phyloP scores from a whole-genome alignment of 2,888 invertebrate species.

The Ganaspis brasiliensis region DNA sequence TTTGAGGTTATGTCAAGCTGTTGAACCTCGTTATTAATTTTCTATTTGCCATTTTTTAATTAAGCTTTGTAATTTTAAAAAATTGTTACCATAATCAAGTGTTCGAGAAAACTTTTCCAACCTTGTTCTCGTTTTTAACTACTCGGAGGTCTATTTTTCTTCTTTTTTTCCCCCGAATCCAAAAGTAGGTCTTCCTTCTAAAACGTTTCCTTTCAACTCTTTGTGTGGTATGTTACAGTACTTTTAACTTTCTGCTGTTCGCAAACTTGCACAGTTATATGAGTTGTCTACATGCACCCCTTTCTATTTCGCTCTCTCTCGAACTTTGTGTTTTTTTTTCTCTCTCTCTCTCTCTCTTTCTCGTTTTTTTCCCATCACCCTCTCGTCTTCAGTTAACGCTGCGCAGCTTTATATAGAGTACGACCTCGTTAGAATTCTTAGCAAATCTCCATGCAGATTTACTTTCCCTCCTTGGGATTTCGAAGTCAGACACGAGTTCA shows the following conservation, averaged over 20 bases:
- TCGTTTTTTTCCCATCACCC: not conserved
- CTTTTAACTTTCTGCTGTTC: conserved; percentile 26
- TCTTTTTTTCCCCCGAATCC: not conserved
- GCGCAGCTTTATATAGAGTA: not conserved
- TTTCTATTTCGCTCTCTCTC: not conserved
- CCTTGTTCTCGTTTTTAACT: conserved; percentile 8
- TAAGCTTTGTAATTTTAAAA: too few relatives aligned
- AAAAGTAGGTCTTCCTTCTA: conserved; percentile 25
- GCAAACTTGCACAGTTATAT: not conserved
- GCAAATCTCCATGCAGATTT: conserved; percentile 35
- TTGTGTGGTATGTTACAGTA: not conserved
- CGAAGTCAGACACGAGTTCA: conserved; percentile 18
- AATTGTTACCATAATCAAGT: too few relatives aligned
- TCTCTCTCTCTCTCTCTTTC: not conserved
- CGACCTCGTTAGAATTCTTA: conserved; percentile 35
- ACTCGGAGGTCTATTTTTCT: not conserved
- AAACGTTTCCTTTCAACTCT: conserved; percentile 18
- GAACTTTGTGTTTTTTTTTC: not conserved
- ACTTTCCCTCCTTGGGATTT: conserved; percentile 20
- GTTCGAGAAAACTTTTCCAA: not conserved
- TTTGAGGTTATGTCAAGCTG: too few relatives aligned
- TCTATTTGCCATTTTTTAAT: too few relatives aligned
- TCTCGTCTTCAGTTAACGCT: not conserved
- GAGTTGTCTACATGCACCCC: not conserved
- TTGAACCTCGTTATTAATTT: too few relatives aligned